These are phyloP conservation scores for Electrophaes corylata DNA, from an alignment of 2,888 invertebrate species.

Conservation along the genomic window DNA sequence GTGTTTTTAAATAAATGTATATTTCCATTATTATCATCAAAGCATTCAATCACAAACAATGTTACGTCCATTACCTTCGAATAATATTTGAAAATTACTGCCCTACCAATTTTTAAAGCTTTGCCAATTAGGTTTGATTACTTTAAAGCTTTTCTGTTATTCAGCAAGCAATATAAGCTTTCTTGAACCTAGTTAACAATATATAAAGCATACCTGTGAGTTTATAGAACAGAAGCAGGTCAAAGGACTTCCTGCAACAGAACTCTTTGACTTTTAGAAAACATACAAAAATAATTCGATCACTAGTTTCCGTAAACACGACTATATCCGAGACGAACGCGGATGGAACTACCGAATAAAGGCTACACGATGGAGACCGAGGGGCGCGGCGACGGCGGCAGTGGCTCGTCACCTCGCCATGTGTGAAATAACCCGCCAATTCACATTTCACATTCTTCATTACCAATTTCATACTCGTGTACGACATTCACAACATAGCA, in stretches of 20 bases:
- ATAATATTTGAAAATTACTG: background rate
- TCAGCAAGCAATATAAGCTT: background rate
- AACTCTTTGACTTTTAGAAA: conserved; percentile 20
- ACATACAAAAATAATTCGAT: conserved; percentile 39
- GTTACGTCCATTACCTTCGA: background rate
- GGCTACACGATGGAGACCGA: conserved; percentile 55
- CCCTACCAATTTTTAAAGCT: background rate
- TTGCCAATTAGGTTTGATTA: conserved; percentile 1
- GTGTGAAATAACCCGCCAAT: conserved; percentile 62
- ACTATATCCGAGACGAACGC: conserved; percentile 61
- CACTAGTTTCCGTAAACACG: conserved; percentile 52
- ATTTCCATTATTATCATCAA: background rate
- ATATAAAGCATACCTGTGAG: conserved; percentile 47
- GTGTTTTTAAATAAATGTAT: background rate
- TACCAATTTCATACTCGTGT: conserved; percentile 49
- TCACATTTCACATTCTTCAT: conserved; percentile 59
- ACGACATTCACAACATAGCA: conserved; percentile 53
- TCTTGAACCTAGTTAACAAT: background rate
- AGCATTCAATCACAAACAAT: background rate
- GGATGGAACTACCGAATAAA: conserved; percentile 69
- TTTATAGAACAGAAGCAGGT: conserved; percentile 55
- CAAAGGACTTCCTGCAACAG: conserved; percentile 2
- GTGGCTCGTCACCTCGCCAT: conserved; percentile 62
- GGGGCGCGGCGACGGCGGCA: conserved; percentile 60
- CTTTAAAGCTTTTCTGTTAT: conserved; percentile 2